Evolutionary conservation across 2,113 vertebrate genomes (phyloP).

Genomic region (Morone chrysops): DNA sequence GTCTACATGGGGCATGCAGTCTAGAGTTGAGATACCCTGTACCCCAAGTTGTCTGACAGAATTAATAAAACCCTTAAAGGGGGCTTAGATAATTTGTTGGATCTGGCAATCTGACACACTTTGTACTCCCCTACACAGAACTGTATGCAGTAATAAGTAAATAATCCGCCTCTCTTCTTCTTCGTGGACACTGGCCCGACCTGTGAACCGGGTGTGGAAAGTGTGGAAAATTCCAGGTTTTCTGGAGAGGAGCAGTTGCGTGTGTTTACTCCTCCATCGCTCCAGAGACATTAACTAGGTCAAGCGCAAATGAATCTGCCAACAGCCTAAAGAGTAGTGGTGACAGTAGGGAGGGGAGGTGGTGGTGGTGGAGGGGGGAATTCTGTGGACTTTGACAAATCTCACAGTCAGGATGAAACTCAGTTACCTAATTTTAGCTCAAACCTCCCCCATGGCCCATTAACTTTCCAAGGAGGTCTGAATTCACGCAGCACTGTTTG

Average conservation of each 20-base stretch:
- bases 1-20: no score
- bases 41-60: no score
- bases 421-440: constrained; percentile 67
- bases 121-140: no score
- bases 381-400: constrained; percentile 67
- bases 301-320: constrained; percentile 77
- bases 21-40: no score
- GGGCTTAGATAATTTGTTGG: no score
- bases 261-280: constrained; percentile 74
- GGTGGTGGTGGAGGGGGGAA: neutral
- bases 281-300: constrained; percentile 79
- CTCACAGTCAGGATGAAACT: constrained; percentile 59
- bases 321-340: constrained; percentile 67
- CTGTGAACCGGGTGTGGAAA: constrained; percentile 43
- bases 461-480: constrained; percentile 58
- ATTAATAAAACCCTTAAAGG: no score
- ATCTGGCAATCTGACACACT: no score
- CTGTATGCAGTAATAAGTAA: no score
- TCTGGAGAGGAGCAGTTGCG: constrained; percentile 52
- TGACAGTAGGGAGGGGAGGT: constrained; percentile 34
- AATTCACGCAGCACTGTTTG: constrained; percentile 37
- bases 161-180: neutral
- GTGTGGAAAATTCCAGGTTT: constrained; percentile 79
- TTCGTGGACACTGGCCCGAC: constrained; percentile 14
- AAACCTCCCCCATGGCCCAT: constrained; percentile 53